These are phyloP conservation scores for Neodiprion virginianus DNA, from an alignment of 1,140 invertebrate genomes.

Conservation along the genomic window DNA sequence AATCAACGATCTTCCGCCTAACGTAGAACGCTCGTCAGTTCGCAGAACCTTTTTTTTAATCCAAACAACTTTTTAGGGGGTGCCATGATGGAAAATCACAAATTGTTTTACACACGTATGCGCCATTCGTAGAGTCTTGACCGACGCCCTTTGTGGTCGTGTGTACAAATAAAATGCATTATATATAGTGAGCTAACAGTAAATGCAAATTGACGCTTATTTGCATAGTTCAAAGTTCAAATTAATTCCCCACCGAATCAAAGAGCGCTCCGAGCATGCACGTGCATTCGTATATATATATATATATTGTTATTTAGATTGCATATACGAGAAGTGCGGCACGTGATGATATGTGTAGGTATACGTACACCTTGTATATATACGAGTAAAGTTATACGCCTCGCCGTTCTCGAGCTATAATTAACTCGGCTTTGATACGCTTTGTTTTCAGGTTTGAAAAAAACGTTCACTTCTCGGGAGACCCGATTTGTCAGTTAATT, in stretches of 20 bases:
- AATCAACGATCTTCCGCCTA: too few species aligned
- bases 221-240: neutral
- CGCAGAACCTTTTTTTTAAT: too few species aligned
- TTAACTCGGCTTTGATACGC: neutral
- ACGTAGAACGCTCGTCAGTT: too few species aligned
- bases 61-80: too few species aligned
- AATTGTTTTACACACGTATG: too few species aligned
- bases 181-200: too few species aligned
- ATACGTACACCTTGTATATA: too few species aligned
- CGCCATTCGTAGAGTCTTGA: too few species aligned
- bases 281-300: too few species aligned
- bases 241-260: neutral
- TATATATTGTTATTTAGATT: neutral
- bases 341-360: neutral
- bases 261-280: neutral
- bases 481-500: neutral
- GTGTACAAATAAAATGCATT: too few species aligned
- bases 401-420: neutral
- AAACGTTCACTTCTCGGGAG: neutral
- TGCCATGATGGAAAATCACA: too few species aligned
- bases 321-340: neutral
- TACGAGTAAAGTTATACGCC: too few species aligned
- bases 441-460: neutral
- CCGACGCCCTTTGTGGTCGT: neutral
- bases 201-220: neutral